phyloP scores from a whole-genome alignment of 2,888 invertebrate species.

The Yponomeuta sedellus region DNA sequence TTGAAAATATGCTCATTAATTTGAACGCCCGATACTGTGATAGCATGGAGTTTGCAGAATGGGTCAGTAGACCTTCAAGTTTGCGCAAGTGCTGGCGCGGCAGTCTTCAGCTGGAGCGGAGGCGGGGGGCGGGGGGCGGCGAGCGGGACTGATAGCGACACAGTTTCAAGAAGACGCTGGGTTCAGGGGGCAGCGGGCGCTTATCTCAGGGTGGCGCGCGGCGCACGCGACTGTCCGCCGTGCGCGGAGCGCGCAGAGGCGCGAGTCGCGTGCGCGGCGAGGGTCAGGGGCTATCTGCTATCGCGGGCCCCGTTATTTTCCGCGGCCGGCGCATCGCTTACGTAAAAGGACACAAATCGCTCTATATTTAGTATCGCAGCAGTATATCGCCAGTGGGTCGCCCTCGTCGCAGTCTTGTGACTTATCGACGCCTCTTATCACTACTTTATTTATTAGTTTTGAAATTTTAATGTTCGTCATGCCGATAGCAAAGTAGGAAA shows the following conservation, averaged over 20 bases:
- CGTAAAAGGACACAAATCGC: conserved; percentile 11
- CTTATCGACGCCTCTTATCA: conserved; percentile 10
- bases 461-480: conserved; percentile 7
- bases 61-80: neutral
- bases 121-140: neutral
- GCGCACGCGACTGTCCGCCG: neutral
- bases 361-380: conserved; percentile 1
- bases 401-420: conserved; percentile 1
- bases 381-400: neutral
- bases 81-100: neutral
- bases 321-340: neutral
- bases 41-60: neutral
- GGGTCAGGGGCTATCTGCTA: conserved; percentile 6
- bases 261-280: neutral
- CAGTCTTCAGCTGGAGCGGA: neutral
- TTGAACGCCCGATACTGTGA: neutral
- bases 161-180: conserved; percentile 20
- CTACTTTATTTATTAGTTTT: conserved; percentile 2
- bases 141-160: neutral
- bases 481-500: conserved; percentile 2
- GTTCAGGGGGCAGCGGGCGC: conserved; percentile 36
- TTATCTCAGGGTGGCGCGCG: conserved; percentile 32
- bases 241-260: neutral
- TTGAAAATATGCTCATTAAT: neutral
- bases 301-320: conserved; percentile 6